These are phyloP conservation scores for Pangasius djambal DNA, from an alignment of 2,797 vertebrate genomes.

Conservation along the genomic window DNA sequence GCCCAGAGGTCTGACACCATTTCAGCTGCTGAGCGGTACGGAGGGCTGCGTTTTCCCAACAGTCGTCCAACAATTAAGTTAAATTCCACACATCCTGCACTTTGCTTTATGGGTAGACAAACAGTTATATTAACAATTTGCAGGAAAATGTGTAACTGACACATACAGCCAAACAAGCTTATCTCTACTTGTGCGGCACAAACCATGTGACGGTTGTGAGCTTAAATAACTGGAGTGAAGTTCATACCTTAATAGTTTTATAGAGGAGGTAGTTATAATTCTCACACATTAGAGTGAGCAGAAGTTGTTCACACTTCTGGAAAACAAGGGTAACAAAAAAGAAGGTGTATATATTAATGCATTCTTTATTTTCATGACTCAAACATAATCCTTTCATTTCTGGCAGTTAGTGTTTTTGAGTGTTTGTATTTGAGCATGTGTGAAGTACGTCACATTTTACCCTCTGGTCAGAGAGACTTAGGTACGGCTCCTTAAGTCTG, in stretches of 20 bases:
- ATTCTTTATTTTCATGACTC: background rate
- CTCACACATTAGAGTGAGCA: slow-evolving; percentile 68
- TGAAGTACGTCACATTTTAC: slow-evolving; percentile 46
- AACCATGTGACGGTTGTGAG: background rate
- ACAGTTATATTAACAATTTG: background rate
- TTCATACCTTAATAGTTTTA: slow-evolving; percentile 57
- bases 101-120: slow-evolving; percentile 37
- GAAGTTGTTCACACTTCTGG: slow-evolving; percentile 71
- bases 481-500: slow-evolving; percentile 40
- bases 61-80: slow-evolving; percentile 76
- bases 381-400: background rate
- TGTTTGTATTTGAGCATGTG: background rate
- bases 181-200: background rate
- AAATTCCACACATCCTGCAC: slow-evolving; percentile 64
- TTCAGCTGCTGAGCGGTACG: slow-evolving; percentile 73
- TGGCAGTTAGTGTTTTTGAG: background rate
- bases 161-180: background rate
- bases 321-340: slow-evolving; percentile 23
- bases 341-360: background rate
- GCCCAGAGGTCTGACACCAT: slow-evolving; percentile 79
- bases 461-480: slow-evolving; percentile 68
- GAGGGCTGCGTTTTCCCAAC: slow-evolving; percentile 67
- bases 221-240: background rate
- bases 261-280: slow-evolving; percentile 51
- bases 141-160: background rate